These are phyloP conservation scores for Aradus depressus DNA, from an alignment of 2,888 invertebrate genomes.

Conservation along the genomic window DNA sequence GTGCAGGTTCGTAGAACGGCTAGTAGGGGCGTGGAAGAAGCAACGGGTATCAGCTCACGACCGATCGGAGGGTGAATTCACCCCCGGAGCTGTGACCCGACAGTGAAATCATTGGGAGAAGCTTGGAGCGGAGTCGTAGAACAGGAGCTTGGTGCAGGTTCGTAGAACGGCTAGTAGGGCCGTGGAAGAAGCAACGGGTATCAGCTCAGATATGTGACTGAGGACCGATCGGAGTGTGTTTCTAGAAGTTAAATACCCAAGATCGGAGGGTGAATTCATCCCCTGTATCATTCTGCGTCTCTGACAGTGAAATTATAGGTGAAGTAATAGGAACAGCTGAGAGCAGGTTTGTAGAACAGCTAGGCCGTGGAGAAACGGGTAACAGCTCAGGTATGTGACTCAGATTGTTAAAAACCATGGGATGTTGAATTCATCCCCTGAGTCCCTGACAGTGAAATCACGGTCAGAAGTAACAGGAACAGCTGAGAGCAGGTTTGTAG, in stretches of 20 bases:
- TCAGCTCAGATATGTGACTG: conserved; percentile 7
- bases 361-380: no score
- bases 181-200: background rate
- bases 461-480: conserved; percentile 5
- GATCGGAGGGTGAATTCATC: no score
- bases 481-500: background rate
- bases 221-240: no score
- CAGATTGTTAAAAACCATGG: conserved; percentile 9
- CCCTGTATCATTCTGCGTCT: no score
- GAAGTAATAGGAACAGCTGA: no score
- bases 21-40: background rate
- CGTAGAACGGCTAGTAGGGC: conserved; percentile 1
- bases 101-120: no score
- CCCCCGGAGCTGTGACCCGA: background rate
- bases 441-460: conserved; percentile 14
- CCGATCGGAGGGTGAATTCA: background rate
- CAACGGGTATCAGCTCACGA: conserved; percentile 5
- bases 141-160: no score
- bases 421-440: background rate
- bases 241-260: no score
- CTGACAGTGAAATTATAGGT: no score
- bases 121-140: no score
- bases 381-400: no score
- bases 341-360: no score
- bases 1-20: background rate